Evolutionary conservation across 2,888 invertebrate species (phyloP).

Genomic region (Pterostichus madidus): DNA sequence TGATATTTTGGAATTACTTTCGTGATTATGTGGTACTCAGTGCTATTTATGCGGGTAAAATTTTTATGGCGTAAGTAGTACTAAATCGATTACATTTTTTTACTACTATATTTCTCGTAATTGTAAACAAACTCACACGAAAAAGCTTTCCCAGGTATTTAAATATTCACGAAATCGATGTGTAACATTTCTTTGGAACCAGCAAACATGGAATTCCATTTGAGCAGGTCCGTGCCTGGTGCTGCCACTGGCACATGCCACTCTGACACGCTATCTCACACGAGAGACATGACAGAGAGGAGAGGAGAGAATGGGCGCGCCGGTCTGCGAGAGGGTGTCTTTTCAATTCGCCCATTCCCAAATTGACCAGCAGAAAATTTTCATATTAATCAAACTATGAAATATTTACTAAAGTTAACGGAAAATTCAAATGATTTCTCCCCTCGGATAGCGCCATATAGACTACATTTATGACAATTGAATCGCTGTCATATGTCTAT

Average conservation of each 20-base stretch:
- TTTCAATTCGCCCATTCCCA: too few relatives aligned
- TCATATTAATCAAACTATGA: too few relatives aligned
- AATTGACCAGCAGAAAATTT: too few relatives aligned
- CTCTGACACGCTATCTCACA: slow-evolving; percentile 42
- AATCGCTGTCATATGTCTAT: too few relatives aligned
- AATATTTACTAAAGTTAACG: too few relatives aligned
- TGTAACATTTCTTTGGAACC: slow-evolving; percentile 39
- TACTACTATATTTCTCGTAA: slow-evolving; percentile 20
- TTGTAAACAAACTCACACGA: slow-evolving; percentile 43
- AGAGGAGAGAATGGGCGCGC: not conserved
- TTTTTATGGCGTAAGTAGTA: not conserved
- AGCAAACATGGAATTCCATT: slow-evolving; percentile 32
- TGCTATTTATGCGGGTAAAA: not conserved
- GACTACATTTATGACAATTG: too few relatives aligned
- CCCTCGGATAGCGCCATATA: too few relatives aligned
- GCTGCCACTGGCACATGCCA: slow-evolving; percentile 39
- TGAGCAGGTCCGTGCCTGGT: slow-evolving; percentile 38
- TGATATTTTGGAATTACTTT: too few relatives aligned
- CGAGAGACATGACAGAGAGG: not conserved
- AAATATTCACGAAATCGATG: slow-evolving; percentile 48
- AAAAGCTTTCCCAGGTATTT: slow-evolving; percentile 38
- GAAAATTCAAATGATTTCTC: too few relatives aligned
- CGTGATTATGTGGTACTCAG: not conserved
- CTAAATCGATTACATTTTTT: slow-evolving; percentile 27
- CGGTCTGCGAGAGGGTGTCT: too few relatives aligned